Conservation (phyloP, 2,113 vertebrate genomes). For the Istiophorus platypterus region DNA sequence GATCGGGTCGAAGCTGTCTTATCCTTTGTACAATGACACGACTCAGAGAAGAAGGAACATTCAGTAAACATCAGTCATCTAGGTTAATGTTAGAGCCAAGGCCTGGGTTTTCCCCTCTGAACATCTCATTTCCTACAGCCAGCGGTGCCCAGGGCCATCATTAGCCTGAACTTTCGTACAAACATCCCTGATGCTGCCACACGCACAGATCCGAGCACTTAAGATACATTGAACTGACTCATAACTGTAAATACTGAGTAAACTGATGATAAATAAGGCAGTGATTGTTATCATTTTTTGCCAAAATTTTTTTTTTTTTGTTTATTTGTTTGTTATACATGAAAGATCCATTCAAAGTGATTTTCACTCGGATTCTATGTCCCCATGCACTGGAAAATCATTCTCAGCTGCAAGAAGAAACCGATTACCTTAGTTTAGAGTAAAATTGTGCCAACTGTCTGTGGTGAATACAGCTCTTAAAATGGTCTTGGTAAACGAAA, state of each 20-base stretch:
- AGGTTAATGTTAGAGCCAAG: constrained; percentile 66
- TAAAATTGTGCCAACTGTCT: neutral
- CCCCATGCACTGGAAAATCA: neutral
- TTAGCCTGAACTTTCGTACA: constrained; percentile 64
- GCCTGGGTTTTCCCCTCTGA: constrained; percentile 70
- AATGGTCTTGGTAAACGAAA: neutral
- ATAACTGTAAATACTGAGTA: constrained; percentile 36
- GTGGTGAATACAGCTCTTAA: too few relatives aligned
- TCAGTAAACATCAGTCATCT: constrained; percentile 68
- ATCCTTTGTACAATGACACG: constrained; percentile 46
- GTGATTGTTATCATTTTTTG: constrained; percentile 15
- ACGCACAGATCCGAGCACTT: constrained; percentile 33
- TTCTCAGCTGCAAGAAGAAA: constrained; percentile 7
- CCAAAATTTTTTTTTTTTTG: neutral
- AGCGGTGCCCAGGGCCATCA: constrained; percentile 65
- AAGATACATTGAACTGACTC: constrained; percentile 29
- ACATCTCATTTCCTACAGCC: constrained; percentile 76
- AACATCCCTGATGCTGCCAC: constrained; percentile 58
- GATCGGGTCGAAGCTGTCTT: constrained; percentile 32
- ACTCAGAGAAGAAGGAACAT: constrained; percentile 45
- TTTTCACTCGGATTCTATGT: neutral
- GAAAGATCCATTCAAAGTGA: neutral
- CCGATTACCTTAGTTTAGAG: constrained; percentile 13
- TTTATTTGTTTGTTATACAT: neutral
- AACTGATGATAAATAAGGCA: neutral